Evolutionary conservation across 1,140 invertebrate genomes (phyloP).

Genomic region (Gonioctena quinquepunctata): DNA sequence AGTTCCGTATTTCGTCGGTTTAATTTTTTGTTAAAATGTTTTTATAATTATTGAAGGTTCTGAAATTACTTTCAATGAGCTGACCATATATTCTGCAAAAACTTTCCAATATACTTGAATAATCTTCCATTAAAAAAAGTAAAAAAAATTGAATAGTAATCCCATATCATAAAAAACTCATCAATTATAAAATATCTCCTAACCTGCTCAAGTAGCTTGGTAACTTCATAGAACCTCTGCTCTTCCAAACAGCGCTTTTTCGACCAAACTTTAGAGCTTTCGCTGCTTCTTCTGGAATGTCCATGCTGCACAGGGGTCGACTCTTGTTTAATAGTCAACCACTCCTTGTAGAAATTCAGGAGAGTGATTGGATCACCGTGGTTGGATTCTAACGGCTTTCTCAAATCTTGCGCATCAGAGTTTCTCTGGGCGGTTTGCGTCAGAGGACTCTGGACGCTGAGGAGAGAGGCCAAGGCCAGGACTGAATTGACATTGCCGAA

Average conservation of each 20-base stretch:
- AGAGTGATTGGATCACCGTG: slow-evolving; percentile 96
- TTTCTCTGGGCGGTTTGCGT: slow-evolving; percentile 87
- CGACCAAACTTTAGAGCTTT: slow-evolving; percentile 78
- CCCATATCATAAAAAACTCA: too few relatives aligned
- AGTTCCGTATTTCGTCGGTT: too few relatives aligned
- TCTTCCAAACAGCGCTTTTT: slow-evolving; percentile 87
- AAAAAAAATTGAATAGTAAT: too few relatives aligned
- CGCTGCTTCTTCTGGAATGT: slow-evolving; percentile 39
- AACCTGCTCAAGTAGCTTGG: slow-evolving; percentile 88
- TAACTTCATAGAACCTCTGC: slow-evolving; percentile 95
- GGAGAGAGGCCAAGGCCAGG: slow-evolving; percentile 84
- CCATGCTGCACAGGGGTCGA: slow-evolving; percentile 25
- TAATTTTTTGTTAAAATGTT: too few relatives aligned
- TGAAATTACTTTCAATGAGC: too few relatives aligned
- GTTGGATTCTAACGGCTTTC: slow-evolving; percentile 84
- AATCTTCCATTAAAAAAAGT: too few relatives aligned
- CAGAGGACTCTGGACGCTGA: slow-evolving; percentile 93
- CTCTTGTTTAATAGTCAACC: slow-evolving; percentile 59
- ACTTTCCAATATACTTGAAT: too few relatives aligned
- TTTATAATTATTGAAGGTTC: too few relatives aligned
- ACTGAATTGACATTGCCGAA: slow-evolving; percentile 92
- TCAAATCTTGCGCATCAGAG: slow-evolving; percentile 71
- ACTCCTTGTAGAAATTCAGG: slow-evolving; percentile 86
- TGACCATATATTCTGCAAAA: too few relatives aligned
- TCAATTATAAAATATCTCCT: too few relatives aligned